Evolutionary conservation across 2,888 invertebrate species (phyloP).

Genomic region (Oasisia sp.): DNA sequence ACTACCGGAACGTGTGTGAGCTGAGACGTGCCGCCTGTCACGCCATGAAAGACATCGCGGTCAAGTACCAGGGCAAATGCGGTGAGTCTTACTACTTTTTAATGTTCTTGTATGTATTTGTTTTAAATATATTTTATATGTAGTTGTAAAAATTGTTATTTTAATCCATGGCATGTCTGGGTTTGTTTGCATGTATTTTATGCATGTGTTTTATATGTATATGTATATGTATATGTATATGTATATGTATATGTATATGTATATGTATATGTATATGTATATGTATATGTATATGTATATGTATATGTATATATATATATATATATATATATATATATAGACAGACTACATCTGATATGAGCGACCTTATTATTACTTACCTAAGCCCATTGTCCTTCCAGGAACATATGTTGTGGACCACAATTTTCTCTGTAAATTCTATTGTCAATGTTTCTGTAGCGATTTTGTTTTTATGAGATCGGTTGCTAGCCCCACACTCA

Average conservation of each 20-base stretch:
- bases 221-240: not conserved
- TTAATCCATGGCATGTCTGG: not conserved
- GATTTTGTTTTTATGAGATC: too few relatives aligned
- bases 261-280: not conserved
- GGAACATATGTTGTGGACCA: too few relatives aligned
- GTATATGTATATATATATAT: not conserved
- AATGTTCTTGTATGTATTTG: not conserved
- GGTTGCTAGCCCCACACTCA: too few relatives aligned
- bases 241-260: not conserved
- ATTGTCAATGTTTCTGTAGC: too few relatives aligned
- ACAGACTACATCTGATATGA: too few relatives aligned
- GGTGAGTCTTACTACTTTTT: constrained; percentile 58
- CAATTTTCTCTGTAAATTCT: too few relatives aligned
- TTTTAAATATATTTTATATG: not conserved
- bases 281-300: too few relatives aligned
- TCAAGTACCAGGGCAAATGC: constrained; percentile 68
- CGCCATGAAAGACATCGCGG: constrained; percentile 62
- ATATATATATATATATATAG: too few relatives aligned
- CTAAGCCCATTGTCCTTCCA: too few relatives aligned
- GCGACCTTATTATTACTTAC: too few relatives aligned
- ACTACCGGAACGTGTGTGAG: constrained; percentile 67
- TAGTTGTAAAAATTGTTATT: not conserved
- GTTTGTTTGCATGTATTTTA: not conserved
- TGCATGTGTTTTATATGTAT: not conserved
- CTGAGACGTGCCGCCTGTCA: constrained; percentile 64